Percentiles rank a stretch among this genome's conserved stretches.
phyloP scores from a whole-genome alignment of 2,888 invertebrate genomes.

The Melipona bicolor region DNA sequence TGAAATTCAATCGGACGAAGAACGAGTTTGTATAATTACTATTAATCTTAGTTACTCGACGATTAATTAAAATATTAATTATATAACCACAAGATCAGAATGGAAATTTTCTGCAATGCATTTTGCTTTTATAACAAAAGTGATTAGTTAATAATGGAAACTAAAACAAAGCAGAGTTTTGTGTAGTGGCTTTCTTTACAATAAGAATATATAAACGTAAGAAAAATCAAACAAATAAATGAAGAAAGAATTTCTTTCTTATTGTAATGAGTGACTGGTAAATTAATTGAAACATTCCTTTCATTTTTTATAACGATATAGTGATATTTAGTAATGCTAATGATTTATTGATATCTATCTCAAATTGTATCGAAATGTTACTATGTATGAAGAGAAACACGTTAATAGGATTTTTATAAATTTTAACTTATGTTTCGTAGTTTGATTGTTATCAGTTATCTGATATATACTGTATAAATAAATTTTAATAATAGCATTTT shows the following conservation, averaged over 20 bases:
- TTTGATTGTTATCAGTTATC: constrained; percentile 49
- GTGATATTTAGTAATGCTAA: constrained; percentile 48
- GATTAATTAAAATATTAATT: constrained; percentile 55
- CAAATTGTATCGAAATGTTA: constrained; percentile 77
- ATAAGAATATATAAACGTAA: constrained; percentile 23
- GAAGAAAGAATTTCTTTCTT: constrained; percentile 15
- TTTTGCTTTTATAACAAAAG: constrained; percentile 38
- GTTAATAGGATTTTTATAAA: constrained; percentile 82
- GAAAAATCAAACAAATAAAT: constrained; percentile 12
- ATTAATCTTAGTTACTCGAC: constrained; percentile 54
- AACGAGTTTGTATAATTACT: constrained; percentile 72
- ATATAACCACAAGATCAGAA: constrained; percentile 43
- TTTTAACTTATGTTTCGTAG: constrained; percentile 75
- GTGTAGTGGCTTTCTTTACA: constrained; percentile 49
- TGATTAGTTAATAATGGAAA: constrained; percentile 66
- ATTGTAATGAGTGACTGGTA: constrained; percentile 7
- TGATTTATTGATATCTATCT: constrained; percentile 56
- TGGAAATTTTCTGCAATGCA: constrained; percentile 62
- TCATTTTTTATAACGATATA: constrained; percentile 22
- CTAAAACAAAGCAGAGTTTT: constrained; percentile 63
- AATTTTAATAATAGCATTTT: constrained; percentile 48
- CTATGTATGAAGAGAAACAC: constrained; percentile 63
- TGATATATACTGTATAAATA: constrained; percentile 49
- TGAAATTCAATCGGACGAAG: constrained; percentile 10
- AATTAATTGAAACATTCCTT: constrained; percentile 22